Evolutionary conservation across 2,113 vertebrate species (phyloP).

Genomic region (Egretta garzetta): DNA sequence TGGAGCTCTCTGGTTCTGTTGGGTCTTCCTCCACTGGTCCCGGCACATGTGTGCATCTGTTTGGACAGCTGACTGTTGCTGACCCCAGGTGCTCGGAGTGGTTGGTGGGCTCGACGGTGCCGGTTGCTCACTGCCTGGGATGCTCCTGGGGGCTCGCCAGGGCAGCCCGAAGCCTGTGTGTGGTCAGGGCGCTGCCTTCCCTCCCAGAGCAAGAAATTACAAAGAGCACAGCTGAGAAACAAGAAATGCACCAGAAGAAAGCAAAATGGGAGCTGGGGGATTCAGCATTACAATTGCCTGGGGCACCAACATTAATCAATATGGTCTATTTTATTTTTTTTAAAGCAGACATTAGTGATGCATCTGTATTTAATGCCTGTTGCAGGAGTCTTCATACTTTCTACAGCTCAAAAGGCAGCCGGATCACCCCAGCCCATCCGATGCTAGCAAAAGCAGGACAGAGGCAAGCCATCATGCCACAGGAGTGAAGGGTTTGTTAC

Average conservation of each 20-base stretch:
- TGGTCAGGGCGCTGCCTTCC: not conserved
- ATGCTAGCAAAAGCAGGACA: not conserved
- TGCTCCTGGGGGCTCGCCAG: not conserved
- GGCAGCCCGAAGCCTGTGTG: not conserved
- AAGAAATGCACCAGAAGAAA: not conserved
- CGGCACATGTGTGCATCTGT: not conserved
- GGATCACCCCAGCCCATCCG: not conserved
- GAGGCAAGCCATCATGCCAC: not conserved
- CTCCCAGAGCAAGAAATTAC: not conserved
- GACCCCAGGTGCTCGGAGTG: not conserved
- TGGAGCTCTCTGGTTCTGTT: not conserved
- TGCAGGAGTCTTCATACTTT: not conserved
- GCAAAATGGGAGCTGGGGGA: not conserved
- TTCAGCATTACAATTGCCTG: rapidly evolving
- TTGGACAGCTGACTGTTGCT: constrained; percentile 37
- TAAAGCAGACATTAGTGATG: not conserved
- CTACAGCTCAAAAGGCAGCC: not conserved
- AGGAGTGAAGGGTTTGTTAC: not conserved
- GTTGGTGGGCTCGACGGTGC: not conserved
- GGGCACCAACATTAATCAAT: not conserved
- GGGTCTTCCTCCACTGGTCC: not conserved
- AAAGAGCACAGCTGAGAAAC: not conserved
- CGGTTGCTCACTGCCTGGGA: not conserved
- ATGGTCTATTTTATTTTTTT: not conserved
- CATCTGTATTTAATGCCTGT: not conserved